phyloP scores from a whole-genome alignment of 2,797 vertebrate species.

The Gastrophryne carolinensis region DNA sequence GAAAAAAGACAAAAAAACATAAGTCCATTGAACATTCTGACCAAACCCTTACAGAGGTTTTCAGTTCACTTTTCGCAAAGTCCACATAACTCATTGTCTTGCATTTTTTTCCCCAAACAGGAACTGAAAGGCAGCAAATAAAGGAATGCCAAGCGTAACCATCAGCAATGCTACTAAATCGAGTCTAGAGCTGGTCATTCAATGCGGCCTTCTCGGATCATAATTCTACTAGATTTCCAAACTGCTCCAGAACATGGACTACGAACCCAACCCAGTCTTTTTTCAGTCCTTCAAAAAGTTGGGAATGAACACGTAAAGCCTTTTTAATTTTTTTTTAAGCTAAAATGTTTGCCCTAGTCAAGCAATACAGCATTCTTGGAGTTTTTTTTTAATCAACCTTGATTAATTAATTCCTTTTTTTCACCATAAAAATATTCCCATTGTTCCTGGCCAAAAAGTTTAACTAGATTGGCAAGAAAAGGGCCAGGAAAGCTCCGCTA shows the following conservation, averaged over 20 bases:
- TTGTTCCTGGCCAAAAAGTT: not conserved
- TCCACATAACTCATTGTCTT: conserved; percentile 28
- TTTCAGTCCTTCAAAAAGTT: not conserved
- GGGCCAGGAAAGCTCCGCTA: not conserved
- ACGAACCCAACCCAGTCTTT: not conserved
- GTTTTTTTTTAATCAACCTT: too few relatives aligned
- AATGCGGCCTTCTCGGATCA: not conserved
- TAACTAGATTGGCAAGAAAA: not conserved
- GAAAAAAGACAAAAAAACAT: not conserved
- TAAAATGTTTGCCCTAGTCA: too few relatives aligned
- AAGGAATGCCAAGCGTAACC: conserved; percentile 10
- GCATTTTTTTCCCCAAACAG: not conserved
- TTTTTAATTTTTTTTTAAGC: not conserved
- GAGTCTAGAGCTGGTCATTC: not conserved
- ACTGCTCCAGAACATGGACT: not conserved
- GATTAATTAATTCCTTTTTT: too few relatives aligned
- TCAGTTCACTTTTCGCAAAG: conserved; percentile 7
- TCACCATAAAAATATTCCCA: not conserved
- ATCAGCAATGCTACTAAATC: not conserved
- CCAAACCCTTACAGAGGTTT: not conserved
- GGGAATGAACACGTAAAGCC: not conserved
- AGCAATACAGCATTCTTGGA: too few relatives aligned
- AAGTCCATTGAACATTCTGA: not conserved
- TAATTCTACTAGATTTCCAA: too few relatives aligned
- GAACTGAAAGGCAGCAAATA: conserved; percentile 22